Evolutionary conservation across 2,888 invertebrate species (phyloP).

Genomic region (Mythimna ferrago): DNA sequence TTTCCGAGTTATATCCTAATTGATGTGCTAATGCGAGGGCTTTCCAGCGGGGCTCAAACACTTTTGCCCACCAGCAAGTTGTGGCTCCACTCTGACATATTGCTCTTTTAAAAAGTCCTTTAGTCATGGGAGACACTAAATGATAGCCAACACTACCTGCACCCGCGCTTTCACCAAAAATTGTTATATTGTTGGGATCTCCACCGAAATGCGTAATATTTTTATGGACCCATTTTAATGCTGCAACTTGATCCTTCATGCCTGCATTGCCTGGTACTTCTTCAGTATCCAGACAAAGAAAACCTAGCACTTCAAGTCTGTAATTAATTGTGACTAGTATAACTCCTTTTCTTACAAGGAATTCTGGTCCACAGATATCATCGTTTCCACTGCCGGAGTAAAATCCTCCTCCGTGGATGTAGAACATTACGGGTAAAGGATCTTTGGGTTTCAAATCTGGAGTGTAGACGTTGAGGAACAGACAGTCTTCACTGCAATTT

Average conservation of each 20-base stretch:
- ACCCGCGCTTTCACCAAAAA: slow-evolving; percentile 78
- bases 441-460: slow-evolving; percentile 66
- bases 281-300: slow-evolving; percentile 73
- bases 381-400: slow-evolving; percentile 74
- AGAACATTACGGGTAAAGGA: slow-evolving; percentile 77
- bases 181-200: slow-evolving; percentile 72
- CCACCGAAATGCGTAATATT: slow-evolving; percentile 75
- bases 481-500: slow-evolving; percentile 76
- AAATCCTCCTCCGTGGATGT: slow-evolving; percentile 77
- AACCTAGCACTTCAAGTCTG: slow-evolving; percentile 76
- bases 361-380: slow-evolving; percentile 74
- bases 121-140: slow-evolving; percentile 77
- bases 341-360: slow-evolving; percentile 72
- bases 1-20: slow-evolving; percentile 68
- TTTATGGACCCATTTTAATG: slow-evolving; percentile 73
- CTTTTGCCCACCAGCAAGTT: slow-evolving; percentile 91
- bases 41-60: slow-evolving; percentile 88
- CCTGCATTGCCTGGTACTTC: slow-evolving; percentile 80
- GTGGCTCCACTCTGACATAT: slow-evolving; percentile 93
- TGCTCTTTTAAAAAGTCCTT: slow-evolving; percentile 79
- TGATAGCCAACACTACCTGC: slow-evolving; percentile 71
- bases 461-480: slow-evolving; percentile 79
- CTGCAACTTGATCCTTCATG: slow-evolving; percentile 79
- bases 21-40: slow-evolving; percentile 69
- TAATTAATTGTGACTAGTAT: slow-evolving; percentile 79